Percentiles rank a stretch among this genome's conserved stretches.
These are phyloP conservation scores for Papilio helenus DNA, from an alignment of 1,140 invertebrate species.

Conservation along the genomic window DNA sequence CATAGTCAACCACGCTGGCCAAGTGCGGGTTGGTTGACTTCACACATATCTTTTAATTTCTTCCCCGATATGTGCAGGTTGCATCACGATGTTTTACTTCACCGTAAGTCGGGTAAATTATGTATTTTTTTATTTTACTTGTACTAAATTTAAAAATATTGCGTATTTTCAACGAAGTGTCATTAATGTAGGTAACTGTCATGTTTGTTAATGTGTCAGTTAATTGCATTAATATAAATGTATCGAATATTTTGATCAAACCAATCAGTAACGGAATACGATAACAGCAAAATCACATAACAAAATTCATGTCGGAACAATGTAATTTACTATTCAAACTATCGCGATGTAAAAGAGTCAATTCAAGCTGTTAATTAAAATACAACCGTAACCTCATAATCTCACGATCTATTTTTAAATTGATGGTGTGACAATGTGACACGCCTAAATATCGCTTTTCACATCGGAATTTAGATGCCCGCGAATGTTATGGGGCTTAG, in stretches of 20 bases:
- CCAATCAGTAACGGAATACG: constrained; percentile 10
- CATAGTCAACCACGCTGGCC: too few species aligned
- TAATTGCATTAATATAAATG: constrained; percentile 14
- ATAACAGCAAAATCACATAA: constrained; percentile 8
- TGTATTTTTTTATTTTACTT: too few species aligned
- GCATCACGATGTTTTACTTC: too few species aligned
- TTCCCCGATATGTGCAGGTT: too few species aligned
- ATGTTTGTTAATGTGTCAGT: constrained; percentile 4
- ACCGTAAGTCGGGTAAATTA: too few species aligned
- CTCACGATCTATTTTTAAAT: constrained; percentile 24
- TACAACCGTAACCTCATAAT: constrained; percentile 28
- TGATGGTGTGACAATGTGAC: constrained; percentile 29
- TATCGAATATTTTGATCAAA: constrained; percentile 5
- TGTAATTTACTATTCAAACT: constrained; percentile 29
- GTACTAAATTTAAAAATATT: background rate
- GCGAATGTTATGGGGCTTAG: constrained; percentile 29
- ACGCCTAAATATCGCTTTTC: constrained; percentile 35
- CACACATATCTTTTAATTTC: too few species aligned
- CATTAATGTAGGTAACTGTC: background rate
- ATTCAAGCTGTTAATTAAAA: constrained; percentile 26
- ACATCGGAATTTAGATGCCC: constrained; percentile 32
- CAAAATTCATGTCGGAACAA: constrained; percentile 21
- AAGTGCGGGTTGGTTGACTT: too few species aligned
- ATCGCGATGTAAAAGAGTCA: background rate
- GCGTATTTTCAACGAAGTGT: background rate